phyloP scores from a whole-genome alignment of 92 coral and sea anemone genomes.

The Anthopleura xanthogrammica region DNA sequence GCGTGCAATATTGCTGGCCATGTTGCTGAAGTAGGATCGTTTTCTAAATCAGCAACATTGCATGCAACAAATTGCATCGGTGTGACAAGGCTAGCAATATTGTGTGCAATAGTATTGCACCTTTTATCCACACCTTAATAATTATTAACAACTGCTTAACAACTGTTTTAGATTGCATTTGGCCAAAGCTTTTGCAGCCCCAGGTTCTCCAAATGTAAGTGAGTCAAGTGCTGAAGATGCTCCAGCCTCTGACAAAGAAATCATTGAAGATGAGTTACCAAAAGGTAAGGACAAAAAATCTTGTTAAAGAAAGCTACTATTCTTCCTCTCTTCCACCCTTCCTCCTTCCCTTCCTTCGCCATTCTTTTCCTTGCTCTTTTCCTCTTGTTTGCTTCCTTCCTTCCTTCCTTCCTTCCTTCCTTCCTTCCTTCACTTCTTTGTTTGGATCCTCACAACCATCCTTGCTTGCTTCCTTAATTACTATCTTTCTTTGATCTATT shows the following conservation, averaged over 20 bases:
- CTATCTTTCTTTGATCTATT: not conserved
- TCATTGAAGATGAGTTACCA: slow-evolving; percentile 13
- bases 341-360: not conserved
- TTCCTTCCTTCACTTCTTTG: not conserved
- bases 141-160: not conserved
- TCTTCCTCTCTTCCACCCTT: not conserved
- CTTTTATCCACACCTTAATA: not conserved
- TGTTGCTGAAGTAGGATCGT: no score
- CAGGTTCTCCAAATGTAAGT: slow-evolving; percentile 33
- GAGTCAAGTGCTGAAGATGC: slow-evolving; percentile 32
- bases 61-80: no score
- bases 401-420: not conserved
- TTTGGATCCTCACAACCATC: not conserved
- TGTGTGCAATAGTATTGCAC: not conserved
- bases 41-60: no score
- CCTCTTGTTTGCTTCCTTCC: not conserved
- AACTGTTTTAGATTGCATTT: slow-evolving; percentile 17
- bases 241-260: slow-evolving; percentile 19
- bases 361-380: not conserved
- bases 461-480: not conserved
- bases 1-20: no score
- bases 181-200: slow-evolving; percentile 26
- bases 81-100: no score
- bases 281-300: not conserved
- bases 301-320: not conserved